These are phyloP conservation scores for Scaptomyza parva DNA, from an alignment of 2,888 invertebrate species.

Conservation along the genomic window DNA sequence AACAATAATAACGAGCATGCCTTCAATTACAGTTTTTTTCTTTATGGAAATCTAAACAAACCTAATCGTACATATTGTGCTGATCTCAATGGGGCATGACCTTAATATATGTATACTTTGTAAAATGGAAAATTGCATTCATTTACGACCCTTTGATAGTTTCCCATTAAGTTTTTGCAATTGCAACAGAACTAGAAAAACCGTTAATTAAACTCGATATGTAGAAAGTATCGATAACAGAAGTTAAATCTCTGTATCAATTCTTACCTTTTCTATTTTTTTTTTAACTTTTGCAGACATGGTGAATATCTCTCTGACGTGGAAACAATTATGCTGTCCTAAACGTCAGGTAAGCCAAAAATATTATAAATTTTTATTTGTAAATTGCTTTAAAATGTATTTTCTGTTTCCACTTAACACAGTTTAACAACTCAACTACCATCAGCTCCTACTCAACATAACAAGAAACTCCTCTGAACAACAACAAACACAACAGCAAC, in stretches of 20 bases:
- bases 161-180: conserved; percentile 48
- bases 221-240: conserved; percentile 23
- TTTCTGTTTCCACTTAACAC: conserved; percentile 17
- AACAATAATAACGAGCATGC: conserved; percentile 13
- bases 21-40: conserved; percentile 12
- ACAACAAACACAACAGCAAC: conserved; percentile 61
- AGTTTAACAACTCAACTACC: conserved; percentile 78
- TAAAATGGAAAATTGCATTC: conserved; percentile 34
- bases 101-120: neutral
- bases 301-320: conserved; percentile 82
- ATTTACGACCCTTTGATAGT: conserved; percentile 42
- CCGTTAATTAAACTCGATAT: no score
- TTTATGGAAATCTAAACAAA: neutral
- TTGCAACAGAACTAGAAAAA: conserved; percentile 18
- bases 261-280: no score
- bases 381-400: neutral
- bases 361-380: neutral
- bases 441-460: conserved; percentile 81
- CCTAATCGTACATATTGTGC: neutral
- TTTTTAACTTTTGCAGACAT: conserved; percentile 77
- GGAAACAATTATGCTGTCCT: conserved; percentile 82
- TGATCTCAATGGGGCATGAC: conserved; percentile 21
- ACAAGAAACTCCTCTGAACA: conserved; percentile 81
- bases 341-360: conserved; percentile 81
- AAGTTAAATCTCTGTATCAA: neutral